These are phyloP conservation scores for Daphoenositta chrysoptera DNA, from an alignment of 2,113 vertebrate species.

Conservation along the genomic window DNA sequence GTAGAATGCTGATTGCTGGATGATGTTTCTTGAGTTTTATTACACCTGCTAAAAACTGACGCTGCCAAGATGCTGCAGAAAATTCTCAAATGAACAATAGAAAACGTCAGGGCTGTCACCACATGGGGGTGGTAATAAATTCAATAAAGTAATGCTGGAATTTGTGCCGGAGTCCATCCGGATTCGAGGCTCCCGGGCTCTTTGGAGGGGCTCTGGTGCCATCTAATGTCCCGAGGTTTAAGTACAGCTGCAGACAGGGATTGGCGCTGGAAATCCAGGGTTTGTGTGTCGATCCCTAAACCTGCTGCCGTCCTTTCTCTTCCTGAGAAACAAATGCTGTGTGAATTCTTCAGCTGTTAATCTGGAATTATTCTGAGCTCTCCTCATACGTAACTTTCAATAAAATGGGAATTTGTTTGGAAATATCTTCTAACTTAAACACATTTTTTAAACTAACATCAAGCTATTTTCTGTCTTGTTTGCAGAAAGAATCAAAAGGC, in stretches of 20 bases:
- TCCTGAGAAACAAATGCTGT: not conserved
- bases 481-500: not conserved
- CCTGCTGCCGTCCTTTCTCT: not conserved
- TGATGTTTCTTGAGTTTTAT: not conserved
- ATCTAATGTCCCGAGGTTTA: not conserved
- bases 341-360: not conserved
- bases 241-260: not conserved
- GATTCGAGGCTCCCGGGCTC: not conserved
- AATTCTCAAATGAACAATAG: not conserved
- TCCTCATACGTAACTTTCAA: not conserved
- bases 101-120: constrained; percentile 13
- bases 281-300: not conserved
- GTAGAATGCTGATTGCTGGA: not conserved
- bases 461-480: not conserved
- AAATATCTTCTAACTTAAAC: not conserved
- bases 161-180: not conserved
- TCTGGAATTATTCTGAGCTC: not conserved
- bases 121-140: not conserved
- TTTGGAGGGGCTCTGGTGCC: not conserved
- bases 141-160: not conserved
- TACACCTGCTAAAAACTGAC: not conserved
- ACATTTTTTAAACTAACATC: not conserved
- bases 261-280: accelerated
- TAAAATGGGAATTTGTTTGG: not conserved
- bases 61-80: not conserved